These are phyloP conservation scores for Paralichthys olivaceus DNA, from an alignment of 2,113 vertebrate species.

Conservation along the genomic window DNA sequence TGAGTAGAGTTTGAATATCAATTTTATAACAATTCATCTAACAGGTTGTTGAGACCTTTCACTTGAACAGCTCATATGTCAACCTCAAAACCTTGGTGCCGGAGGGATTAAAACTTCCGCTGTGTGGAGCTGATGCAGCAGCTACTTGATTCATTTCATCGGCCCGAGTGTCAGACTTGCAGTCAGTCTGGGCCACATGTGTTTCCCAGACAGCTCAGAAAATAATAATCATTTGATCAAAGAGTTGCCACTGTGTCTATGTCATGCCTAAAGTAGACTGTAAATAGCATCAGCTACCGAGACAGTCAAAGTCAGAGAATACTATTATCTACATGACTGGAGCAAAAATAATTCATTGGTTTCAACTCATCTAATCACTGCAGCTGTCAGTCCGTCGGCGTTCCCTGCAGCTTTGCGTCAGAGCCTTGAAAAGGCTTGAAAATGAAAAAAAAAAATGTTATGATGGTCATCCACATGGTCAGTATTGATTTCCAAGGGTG, in stretches of 20 bases:
- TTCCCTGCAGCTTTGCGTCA: conserved; percentile 6
- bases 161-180: conserved; percentile 21
- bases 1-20: neutral
- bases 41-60: neutral
- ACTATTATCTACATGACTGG: neutral
- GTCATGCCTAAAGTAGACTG: conserved; percentile 17
- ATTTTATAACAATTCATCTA: conserved; percentile 8
- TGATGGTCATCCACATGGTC: conserved; percentile 45
- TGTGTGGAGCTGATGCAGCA: conserved; percentile 38
- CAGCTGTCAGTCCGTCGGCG: conserved; percentile 34
- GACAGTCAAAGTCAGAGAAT: conserved; percentile 4
- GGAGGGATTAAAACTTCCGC: conserved; percentile 31
- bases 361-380: conserved; percentile 17
- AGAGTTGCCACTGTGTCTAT: conserved; percentile 7
- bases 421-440: too few species aligned
- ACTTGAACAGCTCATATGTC: conserved; percentile 6
- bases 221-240: conserved; percentile 38
- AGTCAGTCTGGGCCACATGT: conserved; percentile 14
- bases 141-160: conserved; percentile 44
- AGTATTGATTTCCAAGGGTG: conserved; percentile 53
- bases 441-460: conserved; percentile 30
- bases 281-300: conserved; percentile 11
- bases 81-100: neutral
- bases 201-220: conserved; percentile 8
- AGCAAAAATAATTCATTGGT: conserved; percentile 33